Percentiles rank a stretch among this genome's conserved stretches.
phyloP scores from a whole-genome alignment of 2,113 vertebrate species.

The Brachirus orientalis region DNA sequence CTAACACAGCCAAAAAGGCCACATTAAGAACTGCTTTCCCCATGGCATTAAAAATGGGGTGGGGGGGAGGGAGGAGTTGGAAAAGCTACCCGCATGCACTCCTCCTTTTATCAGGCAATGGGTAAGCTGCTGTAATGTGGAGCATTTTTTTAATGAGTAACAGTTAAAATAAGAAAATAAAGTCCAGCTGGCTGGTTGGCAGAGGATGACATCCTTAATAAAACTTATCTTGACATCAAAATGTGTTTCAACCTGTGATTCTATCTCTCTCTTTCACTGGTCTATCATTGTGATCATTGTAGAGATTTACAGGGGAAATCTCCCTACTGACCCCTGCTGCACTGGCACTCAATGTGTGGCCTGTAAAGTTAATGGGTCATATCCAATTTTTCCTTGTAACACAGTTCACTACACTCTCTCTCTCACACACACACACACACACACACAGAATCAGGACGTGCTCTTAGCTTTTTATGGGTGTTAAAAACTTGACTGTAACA shows the following conservation, averaged over 20 bases:
- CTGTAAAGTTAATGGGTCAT: constrained; percentile 78
- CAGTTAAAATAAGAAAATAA: constrained; percentile 21
- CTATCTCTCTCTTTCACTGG: constrained; percentile 10
- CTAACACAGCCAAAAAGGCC: too few relatives aligned
- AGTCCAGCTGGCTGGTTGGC: constrained; percentile 58
- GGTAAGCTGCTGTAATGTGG: constrained; percentile 24
- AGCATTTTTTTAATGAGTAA: constrained; percentile 41
- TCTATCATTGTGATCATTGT: constrained; percentile 57
- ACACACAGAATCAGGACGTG: constrained; percentile 30
- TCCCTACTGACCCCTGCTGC: constrained; percentile 68
- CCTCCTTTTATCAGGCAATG: constrained; percentile 22
- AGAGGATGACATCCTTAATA: constrained; percentile 29
- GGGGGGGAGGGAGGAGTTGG: not conserved
- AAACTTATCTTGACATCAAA: constrained; percentile 49
- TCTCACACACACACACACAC: too few relatives aligned
- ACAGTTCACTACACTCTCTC: constrained; percentile 32
- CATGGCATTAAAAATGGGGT: constrained; percentile 8
- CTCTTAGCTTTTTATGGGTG: constrained; percentile 43
- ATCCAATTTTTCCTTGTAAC: constrained; percentile 76
- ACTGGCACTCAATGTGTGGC: constrained; percentile 58
- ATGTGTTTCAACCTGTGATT: constrained; percentile 42
- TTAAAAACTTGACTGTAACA: constrained; percentile 44
- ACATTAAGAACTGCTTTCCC: constrained; percentile 36
- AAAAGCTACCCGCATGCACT: constrained; percentile 23
- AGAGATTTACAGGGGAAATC: constrained; percentile 73